Percentiles rank a stretch among this genome's conserved stretches.
phyloP scores from a whole-genome alignment of 92 coral and sea anemone genomes.

The Parazoanthus darwini region DNA sequence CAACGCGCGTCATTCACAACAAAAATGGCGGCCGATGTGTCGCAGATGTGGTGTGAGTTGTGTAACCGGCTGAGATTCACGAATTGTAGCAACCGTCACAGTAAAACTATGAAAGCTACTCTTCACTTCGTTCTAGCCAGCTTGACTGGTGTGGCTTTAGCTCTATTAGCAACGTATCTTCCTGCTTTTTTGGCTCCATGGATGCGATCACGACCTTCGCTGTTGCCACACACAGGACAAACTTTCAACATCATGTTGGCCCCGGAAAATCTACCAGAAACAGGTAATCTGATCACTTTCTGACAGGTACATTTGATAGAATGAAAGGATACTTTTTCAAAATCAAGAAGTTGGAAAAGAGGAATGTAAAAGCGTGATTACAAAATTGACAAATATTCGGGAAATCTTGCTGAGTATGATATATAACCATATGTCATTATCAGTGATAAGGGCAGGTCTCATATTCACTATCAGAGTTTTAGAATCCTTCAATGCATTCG shows the following conservation, averaged over 20 bases:
- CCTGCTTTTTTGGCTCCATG: slow-evolving; percentile 66
- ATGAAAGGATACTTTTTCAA: not conserved
- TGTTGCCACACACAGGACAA: slow-evolving; percentile 68
- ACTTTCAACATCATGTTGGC: slow-evolving; percentile 75
- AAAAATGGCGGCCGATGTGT: slow-evolving; percentile 90
- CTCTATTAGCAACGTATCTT: slow-evolving; percentile 76
- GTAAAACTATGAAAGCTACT: slow-evolving; percentile 57
- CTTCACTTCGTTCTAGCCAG: slow-evolving; percentile 73
- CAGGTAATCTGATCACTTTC: slow-evolving; percentile 47
- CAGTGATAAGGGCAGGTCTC: not conserved
- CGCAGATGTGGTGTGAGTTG: slow-evolving; percentile 72
- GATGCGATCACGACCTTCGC: slow-evolving; percentile 55
- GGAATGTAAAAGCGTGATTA: not conserved
- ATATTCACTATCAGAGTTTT: not conserved
- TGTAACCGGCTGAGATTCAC: slow-evolving; percentile 75
- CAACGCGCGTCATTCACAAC: slow-evolving; percentile 16
- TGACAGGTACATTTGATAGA: not conserved
- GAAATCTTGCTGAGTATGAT: slow-evolving; percentile 13
- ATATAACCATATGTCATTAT: not conserved
- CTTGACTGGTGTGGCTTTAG: slow-evolving; percentile 78
- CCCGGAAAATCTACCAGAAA: slow-evolving; percentile 59
- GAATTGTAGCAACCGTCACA: slow-evolving; percentile 36
- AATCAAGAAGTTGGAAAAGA: not conserved
- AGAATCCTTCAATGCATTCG: not conserved
- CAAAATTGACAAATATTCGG: not conserved